Evolutionary conservation across 2,113 vertebrate genomes (phyloP).

Genomic region (Nipponia nippon): DNA sequence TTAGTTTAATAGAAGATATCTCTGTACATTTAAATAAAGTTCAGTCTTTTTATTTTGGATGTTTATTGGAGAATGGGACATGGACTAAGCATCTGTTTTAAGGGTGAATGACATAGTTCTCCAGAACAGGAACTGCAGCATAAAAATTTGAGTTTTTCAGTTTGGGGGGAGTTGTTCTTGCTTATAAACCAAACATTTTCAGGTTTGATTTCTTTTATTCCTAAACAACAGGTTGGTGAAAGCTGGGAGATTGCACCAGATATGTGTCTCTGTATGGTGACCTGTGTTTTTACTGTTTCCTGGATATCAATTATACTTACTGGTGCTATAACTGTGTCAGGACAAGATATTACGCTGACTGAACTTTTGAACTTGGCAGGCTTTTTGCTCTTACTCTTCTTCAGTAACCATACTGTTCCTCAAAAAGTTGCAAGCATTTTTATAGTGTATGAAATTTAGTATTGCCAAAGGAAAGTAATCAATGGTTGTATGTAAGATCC

Average conservation of each 20-base stretch:
- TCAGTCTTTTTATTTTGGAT: neutral
- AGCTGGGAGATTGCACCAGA: neutral
- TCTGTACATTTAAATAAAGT: neutral
- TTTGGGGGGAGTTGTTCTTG: neutral
- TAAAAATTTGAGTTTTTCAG: neutral
- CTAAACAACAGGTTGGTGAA: neutral
- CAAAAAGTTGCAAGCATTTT: neutral
- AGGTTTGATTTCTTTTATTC: neutral
- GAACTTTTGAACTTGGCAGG: neutral
- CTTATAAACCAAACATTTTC: neutral
- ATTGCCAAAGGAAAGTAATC: neutral
- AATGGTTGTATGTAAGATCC: neutral
- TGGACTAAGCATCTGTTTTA: neutral
- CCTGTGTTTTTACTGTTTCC: neutral
- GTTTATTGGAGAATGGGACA: neutral
- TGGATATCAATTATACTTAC: neutral
- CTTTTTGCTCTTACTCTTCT: neutral
- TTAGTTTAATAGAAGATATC: neutral
- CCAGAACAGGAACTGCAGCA: neutral
- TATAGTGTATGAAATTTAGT: neutral
- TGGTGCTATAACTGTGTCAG: neutral
- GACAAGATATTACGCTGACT: neutral
- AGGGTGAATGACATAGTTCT: neutral
- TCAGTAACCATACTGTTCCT: neutral
- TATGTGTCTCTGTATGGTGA: too few relatives aligned